phyloP scores from a whole-genome alignment of 2,797 vertebrate species.

The Erithacus rubecula region DNA sequence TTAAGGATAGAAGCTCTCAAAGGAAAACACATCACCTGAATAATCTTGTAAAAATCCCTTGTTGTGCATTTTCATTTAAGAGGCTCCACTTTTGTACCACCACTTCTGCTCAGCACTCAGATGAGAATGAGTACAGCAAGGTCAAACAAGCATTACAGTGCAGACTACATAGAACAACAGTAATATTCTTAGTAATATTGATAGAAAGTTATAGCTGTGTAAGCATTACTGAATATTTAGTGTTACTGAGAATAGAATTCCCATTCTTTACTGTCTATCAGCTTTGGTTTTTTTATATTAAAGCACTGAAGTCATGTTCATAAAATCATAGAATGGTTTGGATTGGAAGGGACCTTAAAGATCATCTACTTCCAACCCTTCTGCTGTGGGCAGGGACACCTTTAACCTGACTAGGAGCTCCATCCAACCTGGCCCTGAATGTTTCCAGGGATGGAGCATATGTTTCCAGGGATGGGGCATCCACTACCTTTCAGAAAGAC shows the following conservation, averaged over 20 bases:
- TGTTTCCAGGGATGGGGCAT: background rate
- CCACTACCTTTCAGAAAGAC: too few relatives aligned
- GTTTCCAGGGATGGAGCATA: background rate
- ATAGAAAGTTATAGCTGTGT: background rate
- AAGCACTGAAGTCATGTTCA: background rate
- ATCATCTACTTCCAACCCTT: background rate
- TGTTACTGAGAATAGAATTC: background rate
- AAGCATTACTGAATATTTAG: background rate
- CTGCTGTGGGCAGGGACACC: background rate
- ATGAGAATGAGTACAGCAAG: background rate
- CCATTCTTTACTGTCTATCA: background rate
- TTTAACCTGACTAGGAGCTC: background rate
- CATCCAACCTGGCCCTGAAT: background rate
- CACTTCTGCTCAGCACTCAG: background rate
- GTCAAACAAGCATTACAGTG: background rate
- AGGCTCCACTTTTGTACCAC: background rate
- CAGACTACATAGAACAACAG: background rate
- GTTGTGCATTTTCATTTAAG: background rate
- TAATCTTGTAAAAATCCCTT: background rate
- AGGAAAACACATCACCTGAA: background rate
- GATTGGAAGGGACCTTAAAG: background rate
- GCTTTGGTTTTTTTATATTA: background rate
- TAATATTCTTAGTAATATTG: background rate
- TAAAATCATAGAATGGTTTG: background rate
- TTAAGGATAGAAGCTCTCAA: background rate